phyloP scores from a whole-genome alignment of 2,797 vertebrate species.

The Garrulus glandarius region DNA sequence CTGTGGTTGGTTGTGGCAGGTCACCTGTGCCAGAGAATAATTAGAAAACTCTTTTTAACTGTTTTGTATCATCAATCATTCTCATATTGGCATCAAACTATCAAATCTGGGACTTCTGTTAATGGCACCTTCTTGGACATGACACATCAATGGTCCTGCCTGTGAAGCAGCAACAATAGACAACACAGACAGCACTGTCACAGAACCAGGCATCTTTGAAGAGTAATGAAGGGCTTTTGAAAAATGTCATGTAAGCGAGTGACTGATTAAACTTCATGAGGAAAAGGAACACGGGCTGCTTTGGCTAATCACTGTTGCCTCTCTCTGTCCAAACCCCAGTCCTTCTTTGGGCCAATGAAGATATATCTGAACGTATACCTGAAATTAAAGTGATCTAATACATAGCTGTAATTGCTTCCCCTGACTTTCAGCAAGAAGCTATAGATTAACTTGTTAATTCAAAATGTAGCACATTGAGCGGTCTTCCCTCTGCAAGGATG shows the following conservation, averaged over 20 bases:
- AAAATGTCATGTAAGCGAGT: constrained; percentile 43
- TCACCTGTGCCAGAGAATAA: neutral
- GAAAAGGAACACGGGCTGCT: constrained; percentile 10
- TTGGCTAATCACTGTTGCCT: constrained; percentile 49
- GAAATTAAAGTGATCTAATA: constrained; percentile 55
- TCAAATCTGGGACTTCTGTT: neutral
- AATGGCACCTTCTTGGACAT: neutral
- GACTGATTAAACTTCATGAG: constrained; percentile 56
- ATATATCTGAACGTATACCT: neutral
- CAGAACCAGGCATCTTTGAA: neutral
- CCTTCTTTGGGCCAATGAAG: neutral
- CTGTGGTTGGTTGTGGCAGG: neutral
- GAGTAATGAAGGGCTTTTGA: constrained; percentile 47
- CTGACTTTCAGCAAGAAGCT: constrained; percentile 27
- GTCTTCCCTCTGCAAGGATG: neutral
- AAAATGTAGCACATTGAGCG: constrained; percentile 21
- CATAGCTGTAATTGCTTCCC: constrained; percentile 26
- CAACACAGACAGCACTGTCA: neutral
- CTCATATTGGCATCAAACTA: neutral
- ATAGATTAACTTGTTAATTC: constrained; percentile 63
- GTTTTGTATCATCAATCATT: neutral
- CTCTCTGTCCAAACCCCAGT: neutral
- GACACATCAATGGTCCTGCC: neutral
- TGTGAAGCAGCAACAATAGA: neutral
- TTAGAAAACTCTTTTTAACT: neutral